phyloP scores from a whole-genome alignment of 1,140 invertebrate species.

The Penaeus chinensis region DNA sequence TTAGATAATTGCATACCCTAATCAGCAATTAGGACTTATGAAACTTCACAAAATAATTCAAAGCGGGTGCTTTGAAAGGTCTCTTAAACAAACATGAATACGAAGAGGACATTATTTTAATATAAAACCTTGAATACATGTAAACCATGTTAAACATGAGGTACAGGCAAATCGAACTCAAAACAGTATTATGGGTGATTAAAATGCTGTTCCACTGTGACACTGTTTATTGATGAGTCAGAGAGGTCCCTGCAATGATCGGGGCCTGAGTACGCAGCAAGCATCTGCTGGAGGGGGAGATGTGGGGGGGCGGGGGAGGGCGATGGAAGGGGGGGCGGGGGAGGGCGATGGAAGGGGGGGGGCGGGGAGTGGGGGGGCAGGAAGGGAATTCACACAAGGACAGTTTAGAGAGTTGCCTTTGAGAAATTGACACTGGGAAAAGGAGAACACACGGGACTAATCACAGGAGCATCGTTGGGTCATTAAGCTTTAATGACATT shows the following conservation, averaged over 20 bases:
- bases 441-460: no score
- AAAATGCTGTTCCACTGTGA: constrained; percentile 52
- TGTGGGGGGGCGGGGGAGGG: constrained; percentile 17
- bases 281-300: constrained; percentile 51
- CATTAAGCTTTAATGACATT: no score
- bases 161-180: neutral
- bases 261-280: constrained; percentile 60
- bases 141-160: neutral
- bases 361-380: neutral
- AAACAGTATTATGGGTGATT: neutral
- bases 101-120: no score
- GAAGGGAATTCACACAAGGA: neutral
- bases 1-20: no score
- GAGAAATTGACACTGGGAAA: no score
- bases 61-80: no score
- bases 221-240: constrained; percentile 60
- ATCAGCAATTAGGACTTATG: no score
- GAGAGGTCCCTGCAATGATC: constrained; percentile 58
- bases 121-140: no score
- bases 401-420: neutral
- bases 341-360: neutral
- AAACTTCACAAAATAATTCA: no score
- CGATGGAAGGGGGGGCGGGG: constrained; percentile 14
- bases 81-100: no score
- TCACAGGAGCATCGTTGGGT: no score